Conservation (phyloP, 2,888 invertebrate genomes). For the Nomada fabriciana region DNA sequence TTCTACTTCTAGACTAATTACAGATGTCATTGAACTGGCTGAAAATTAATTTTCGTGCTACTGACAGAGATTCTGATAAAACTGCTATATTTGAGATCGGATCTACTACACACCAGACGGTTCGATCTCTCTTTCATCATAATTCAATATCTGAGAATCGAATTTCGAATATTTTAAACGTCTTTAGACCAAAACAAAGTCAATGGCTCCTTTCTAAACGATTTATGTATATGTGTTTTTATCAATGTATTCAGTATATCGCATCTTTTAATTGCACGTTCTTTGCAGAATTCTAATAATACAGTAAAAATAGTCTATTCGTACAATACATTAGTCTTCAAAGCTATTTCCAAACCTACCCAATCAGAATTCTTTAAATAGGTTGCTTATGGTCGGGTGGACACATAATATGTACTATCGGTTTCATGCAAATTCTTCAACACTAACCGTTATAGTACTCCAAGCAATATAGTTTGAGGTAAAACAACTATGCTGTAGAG, state of each 20-base stretch:
- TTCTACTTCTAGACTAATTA: slow-evolving; percentile 70
- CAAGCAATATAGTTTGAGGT: too few relatives aligned
- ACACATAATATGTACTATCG: too few relatives aligned
- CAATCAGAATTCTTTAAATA: too few relatives aligned
- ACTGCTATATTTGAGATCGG: slow-evolving; percentile 56
- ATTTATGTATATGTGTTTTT: neutral
- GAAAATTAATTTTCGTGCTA: slow-evolving; percentile 59
- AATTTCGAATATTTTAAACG: neutral
- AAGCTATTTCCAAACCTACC: too few relatives aligned
- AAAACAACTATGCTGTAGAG: too few relatives aligned
- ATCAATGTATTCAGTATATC: too few relatives aligned
- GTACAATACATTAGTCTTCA: neutral
- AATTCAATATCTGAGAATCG: neutral
- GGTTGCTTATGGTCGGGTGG: too few relatives aligned
- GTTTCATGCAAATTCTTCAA: too few relatives aligned
- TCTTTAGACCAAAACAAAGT: neutral
- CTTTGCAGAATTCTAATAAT: too few relatives aligned
- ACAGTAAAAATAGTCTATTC: too few relatives aligned
- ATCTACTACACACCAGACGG: slow-evolving; percentile 36
- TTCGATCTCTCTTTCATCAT: slow-evolving; percentile 21
- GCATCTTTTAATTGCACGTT: too few relatives aligned
- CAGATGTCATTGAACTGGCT: slow-evolving; percentile 69
- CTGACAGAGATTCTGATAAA: slow-evolving; percentile 61
- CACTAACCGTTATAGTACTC: too few relatives aligned
- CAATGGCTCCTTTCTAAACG: neutral